Percentiles rank a stretch among this genome's conserved stretches.
These are phyloP conservation scores for Ophion slaviceki DNA, from an alignment of 2,888 invertebrate species.

Conservation along the genomic window DNA sequence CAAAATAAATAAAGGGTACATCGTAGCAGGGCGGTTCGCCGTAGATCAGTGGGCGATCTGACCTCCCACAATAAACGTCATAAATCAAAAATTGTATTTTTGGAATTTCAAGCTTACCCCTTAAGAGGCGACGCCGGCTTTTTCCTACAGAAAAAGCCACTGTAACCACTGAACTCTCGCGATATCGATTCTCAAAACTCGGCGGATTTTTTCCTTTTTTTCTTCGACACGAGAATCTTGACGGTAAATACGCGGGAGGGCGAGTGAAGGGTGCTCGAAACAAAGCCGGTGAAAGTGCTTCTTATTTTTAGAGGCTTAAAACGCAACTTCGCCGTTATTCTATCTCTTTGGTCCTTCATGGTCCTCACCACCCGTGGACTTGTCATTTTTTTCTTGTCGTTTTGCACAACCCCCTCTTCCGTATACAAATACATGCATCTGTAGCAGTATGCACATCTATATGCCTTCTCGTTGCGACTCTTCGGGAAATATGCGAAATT, in stretches of 20 bases:
- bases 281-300: constrained; percentile 72
- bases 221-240: constrained; percentile 55
- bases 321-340: constrained; percentile 46
- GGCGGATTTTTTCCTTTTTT: constrained; percentile 12
- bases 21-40: too few relatives aligned
- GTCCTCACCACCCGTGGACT: constrained; percentile 2
- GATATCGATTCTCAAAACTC: constrained; percentile 48
- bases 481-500: too few relatives aligned
- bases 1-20: too few relatives aligned
- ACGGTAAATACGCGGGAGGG: constrained; percentile 65
- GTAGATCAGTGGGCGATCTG: too few relatives aligned
- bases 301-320: constrained; percentile 73
- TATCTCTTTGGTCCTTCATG: constrained; percentile 5
- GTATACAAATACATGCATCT: too few relatives aligned
- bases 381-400: too few relatives aligned
- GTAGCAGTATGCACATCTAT: too few relatives aligned
- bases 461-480: too few relatives aligned
- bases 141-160: background rate
- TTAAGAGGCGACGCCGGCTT: background rate
- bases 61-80: too few relatives aligned
- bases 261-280: constrained; percentile 68
- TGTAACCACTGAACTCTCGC: background rate
- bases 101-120: too few relatives aligned
- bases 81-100: too few relatives aligned
- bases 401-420: too few relatives aligned